Base-by-base conservation (phyloP, 2,113 vertebrate genomes). In the Heloderma charlesbogerti region DNA sequence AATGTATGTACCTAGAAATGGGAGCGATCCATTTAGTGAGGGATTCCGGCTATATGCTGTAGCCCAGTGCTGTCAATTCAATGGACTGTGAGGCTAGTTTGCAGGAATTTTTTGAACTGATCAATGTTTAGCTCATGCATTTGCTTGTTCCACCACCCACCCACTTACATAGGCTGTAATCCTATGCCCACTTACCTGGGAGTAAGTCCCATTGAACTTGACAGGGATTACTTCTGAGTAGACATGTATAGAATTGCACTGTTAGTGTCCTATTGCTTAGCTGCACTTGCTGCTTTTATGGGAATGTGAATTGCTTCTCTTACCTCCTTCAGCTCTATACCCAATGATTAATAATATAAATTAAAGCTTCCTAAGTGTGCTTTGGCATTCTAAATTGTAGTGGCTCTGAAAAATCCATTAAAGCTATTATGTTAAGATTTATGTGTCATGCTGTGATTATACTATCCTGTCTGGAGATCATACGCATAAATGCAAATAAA, bases 261-360 rank as follows among this genome's bases (percentile, higher is more conserved):
- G 57, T 57, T 67, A 81, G 29, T 60, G 40, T 87, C 0, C 2
- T 40, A 27, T 87, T 15, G 43, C 40, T 34, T 82, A 5, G 0
- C 2, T 87, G 1, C 34, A 90, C 82, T 79, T 48, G n/a, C 29
- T 81, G 29, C 71, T 91, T 91, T 78, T 34, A 88, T 2, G 31
- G 48, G 27, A 0, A 0, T 84, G 4, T 40, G 89, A 43, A 80
- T 92, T 93, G 48, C 63, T 45, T 90, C 27, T 51, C 48, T 67
- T 66, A 87, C 57, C 40, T 34, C 43, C 25, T 45, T 84, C 37
- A 6, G 25, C 34, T 51, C 77, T 34, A 43, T 71, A 54, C 63
- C 84, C 87, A 60, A 88, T 86, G 84, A 90, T 90, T 90, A 86
- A 94, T 93, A 88, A 90, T 92, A 95, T 57, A 93, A 94, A 90